These are phyloP conservation scores for Daboia siamensis DNA, from an alignment of 2,113 vertebrate genomes.

Conservation along the genomic window DNA sequence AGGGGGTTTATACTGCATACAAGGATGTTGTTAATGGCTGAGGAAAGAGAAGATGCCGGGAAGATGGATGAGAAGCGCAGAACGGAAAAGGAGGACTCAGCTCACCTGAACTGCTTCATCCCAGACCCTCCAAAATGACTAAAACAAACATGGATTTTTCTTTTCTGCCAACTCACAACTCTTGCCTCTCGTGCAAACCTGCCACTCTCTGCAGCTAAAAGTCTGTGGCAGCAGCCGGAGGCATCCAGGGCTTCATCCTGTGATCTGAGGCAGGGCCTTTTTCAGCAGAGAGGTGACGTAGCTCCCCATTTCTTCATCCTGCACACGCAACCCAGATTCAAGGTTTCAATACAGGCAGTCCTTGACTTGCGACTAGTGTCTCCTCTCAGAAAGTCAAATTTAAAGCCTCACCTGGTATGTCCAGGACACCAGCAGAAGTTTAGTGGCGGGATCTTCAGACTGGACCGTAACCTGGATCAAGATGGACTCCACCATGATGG, in stretches of 20 bases:
- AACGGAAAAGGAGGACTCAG: too few species aligned
- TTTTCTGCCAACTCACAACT: background rate
- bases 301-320: slow-evolving; percentile 97
- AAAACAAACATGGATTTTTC: background rate
- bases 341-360: background rate
- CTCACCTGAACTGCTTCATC: too few species aligned
- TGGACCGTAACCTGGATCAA: slow-evolving; percentile 91
- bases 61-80: background rate
- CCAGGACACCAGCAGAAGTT: slow-evolving; percentile 94
- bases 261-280: slow-evolving; percentile 85
- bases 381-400: background rate
- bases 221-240: background rate
- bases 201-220: background rate
- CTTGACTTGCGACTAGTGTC: background rate
- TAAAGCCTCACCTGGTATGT: slow-evolving; percentile 86
- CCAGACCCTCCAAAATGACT: background rate
- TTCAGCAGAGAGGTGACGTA: slow-evolving; percentile 88
- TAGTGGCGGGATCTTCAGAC: slow-evolving; percentile 84
- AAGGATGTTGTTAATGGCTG: background rate
- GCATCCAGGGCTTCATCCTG: slow-evolving; percentile 45
- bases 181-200: background rate
- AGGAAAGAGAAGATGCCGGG: background rate
- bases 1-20: too few species aligned
- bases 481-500: slow-evolving; percentile 94
- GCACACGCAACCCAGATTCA: rapidly evolving